Base-by-base conservation (phyloP, 2,797 vertebrate genomes). In the Enteromius radiatus region DNA sequence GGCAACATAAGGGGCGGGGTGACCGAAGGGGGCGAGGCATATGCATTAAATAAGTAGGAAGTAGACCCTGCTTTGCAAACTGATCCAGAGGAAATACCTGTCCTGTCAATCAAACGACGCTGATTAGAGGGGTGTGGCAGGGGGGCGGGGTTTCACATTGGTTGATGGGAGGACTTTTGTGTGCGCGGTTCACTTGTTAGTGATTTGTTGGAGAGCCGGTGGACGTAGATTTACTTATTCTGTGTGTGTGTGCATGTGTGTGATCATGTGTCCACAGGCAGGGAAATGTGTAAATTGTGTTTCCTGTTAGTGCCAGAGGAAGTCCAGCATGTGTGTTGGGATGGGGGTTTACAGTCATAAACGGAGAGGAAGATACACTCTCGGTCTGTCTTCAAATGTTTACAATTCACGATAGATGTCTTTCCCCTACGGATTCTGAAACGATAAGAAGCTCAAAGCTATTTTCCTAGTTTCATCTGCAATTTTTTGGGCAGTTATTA, bases 181-280 rank as follows among this genome's bases (percentile, higher is more conserved):
- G 84, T 64, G 71, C 52, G 59, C 4, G 7, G 38, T 68, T 76
- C 79, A 70, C 41, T 77, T 4, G 5, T 43, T 33, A 65, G 63
- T 80, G 76, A 73, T 73, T 45, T 73, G 31, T 67, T 71, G 82
- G 73, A 59, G 73, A 68, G 47, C 59, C 54, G 69, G 69, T 64
- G 84, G 82, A 83, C 80, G 84, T 85, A 81, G 71, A 84, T 86
- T 85, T 86, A 84, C 81, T 86, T 77, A 73, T 84, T 84, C 74
- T 78, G 82, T 76, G 84, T 45, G 84, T 43, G 43, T 84, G 81
- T 85, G 75, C 80, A 82, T 84, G 81, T 83, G 86, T 76, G 84
- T 69, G 68, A 41, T 76, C 71, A 75, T 82, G 71, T 83, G 74
- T 83, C 64, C 64, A 76, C 74, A 77, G 65, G 38, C 15, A 14